Conservation (phyloP, 2,113 vertebrate genomes). For the Monopterus albus region DNA sequence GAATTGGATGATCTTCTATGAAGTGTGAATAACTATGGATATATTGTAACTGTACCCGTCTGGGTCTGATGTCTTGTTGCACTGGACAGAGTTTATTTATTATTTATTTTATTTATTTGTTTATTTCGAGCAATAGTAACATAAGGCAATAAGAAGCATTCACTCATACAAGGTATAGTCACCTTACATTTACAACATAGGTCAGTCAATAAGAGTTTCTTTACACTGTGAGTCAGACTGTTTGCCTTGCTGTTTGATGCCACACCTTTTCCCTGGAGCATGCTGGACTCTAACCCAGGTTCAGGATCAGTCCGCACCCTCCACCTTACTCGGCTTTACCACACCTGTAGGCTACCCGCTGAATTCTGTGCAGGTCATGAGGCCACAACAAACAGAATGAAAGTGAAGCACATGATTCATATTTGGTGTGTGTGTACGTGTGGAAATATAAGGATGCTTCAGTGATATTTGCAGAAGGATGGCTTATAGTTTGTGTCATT, state of each 20-base stretch:
- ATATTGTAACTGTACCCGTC: too few species aligned
- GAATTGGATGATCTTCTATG: not conserved
- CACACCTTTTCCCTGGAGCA: conserved; percentile 56
- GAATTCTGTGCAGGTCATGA: not conserved
- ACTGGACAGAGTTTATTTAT: too few species aligned
- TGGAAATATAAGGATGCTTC: not conserved
- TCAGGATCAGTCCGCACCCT: conserved; percentile 1
- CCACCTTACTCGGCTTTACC: not conserved
- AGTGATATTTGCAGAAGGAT: conserved; percentile 8
- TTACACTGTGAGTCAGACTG: conserved; percentile 43
- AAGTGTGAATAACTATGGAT: not conserved
- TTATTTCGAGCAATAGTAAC: too few species aligned
- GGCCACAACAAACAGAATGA: conserved; percentile 7
- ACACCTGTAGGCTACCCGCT: conserved; percentile 17
- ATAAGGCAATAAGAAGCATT: too few species aligned
- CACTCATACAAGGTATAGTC: too few species aligned
- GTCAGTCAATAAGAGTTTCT: too few species aligned
- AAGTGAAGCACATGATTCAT: too few species aligned
- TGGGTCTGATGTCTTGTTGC: conserved; percentile 1
- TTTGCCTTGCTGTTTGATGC: conserved; percentile 50
- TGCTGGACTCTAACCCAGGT: conserved; percentile 70
- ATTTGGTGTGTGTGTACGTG: not conserved
- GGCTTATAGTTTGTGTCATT: not conserved
- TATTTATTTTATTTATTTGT: too few species aligned
- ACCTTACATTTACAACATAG: too few species aligned